Evolutionary conservation across 2,888 invertebrate species (phyloP), one percentile per base, ranked within the genome.

Genomic region (Mystacides longicornis): DNA sequence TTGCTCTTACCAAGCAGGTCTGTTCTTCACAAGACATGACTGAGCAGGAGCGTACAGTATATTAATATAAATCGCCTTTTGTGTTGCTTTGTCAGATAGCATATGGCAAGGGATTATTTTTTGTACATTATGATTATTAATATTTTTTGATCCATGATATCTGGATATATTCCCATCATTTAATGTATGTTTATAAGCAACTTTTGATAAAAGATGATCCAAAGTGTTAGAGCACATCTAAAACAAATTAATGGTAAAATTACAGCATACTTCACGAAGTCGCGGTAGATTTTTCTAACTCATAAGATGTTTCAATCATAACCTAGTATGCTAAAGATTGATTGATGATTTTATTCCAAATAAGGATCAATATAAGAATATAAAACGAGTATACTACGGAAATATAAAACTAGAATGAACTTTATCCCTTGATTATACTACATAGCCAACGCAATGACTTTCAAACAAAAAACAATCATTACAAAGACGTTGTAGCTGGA

Each of bases 1-100:
- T 71, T 31, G 75, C 70, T 65, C 75, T 75, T 69, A 78, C 78
- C 59, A 79, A 71, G 69, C 80, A 81, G 70, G 81, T 81, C 66
- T 81, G 81, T 71, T 82, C 82, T 69, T 80, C 80, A 3, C 49
- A 37, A 49, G 58, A 58, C 58, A 58, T 58, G 58, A 22, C 48
- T 48, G 48, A 4, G 16, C 18, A 4, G 52, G 16, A 19, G 23
- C 18, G 33, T 18, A 45, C 22, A 14, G 19, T 3, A 48, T 48
- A 23, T 48, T 48, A 21, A 48, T 23, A 16, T 23, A 23, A 16
- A 48, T 23, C 22, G 23, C 14, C 23, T 48, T 48, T 23, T 48
- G 23, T 2, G 22, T 21, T 22, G 16, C 23, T 23, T 16, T 16
- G 11, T 23, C 9, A 5, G 47, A 33, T 21, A 45, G 27, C 52